Percentiles rank a stretch among this genome's conserved stretches.
These are phyloP conservation scores for Steinernema khuongi DNA, from an alignment of 1,140 invertebrate species.

Conservation along the genomic window DNA sequence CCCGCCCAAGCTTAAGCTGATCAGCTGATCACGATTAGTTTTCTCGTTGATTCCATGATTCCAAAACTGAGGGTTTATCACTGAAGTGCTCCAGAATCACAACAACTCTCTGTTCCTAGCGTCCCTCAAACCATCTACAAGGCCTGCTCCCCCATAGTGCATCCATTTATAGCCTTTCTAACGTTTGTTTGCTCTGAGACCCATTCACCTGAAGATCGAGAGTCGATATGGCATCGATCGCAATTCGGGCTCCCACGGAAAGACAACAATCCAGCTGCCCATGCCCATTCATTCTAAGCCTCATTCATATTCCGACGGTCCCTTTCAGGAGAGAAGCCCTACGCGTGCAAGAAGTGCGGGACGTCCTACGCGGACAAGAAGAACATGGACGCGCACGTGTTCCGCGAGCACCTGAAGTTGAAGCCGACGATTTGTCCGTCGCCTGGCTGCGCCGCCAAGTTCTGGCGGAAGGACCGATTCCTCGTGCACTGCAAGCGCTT, in stretches of 20 bases:
- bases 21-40: too few species aligned
- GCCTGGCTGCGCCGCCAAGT: slow-evolving; percentile 21
- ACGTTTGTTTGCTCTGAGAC: too few species aligned
- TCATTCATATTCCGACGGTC: too few species aligned
- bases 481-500: neutral
- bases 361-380: slow-evolving; percentile 40
- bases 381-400: slow-evolving; percentile 44
- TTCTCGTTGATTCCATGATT: too few species aligned
- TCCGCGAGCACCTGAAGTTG: slow-evolving; percentile 40
- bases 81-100: too few species aligned
- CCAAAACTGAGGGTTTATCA: too few species aligned
- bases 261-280: neutral
- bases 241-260: neutral
- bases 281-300: neutral
- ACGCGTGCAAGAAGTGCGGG: slow-evolving; percentile 40
- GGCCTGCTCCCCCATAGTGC: too few species aligned
- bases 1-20: too few species aligned
- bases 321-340: slow-evolving; percentile 41
- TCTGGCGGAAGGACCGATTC: slow-evolving; percentile 31
- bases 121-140: too few species aligned
- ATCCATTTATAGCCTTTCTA: too few species aligned
- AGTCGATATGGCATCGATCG: neutral
- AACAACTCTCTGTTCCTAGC: too few species aligned
- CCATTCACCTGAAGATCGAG: neutral
- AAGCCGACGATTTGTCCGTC: slow-evolving; percentile 23